Conservation (phyloP, 1,140 invertebrate genomes). For the Anastatus disparis region DNA sequence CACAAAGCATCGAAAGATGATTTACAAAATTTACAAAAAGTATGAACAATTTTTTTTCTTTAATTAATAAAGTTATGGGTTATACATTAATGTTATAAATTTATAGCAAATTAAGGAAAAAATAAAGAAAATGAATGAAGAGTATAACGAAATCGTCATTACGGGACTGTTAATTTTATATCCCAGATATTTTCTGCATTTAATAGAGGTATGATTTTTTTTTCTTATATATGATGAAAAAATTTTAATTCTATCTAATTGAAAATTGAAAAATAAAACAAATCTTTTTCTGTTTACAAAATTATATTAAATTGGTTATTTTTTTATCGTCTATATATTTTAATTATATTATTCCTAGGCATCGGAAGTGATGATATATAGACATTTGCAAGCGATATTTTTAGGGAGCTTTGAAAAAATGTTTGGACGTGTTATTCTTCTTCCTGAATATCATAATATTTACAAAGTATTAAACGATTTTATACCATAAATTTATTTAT, state of each 20-base stretch:
- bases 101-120: conserved; percentile 42
- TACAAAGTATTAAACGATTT: conserved; percentile 43
- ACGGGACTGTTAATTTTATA: conserved; percentile 51
- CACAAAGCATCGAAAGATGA: conserved; percentile 36
- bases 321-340: too few relatives aligned
- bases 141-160: conserved; percentile 37
- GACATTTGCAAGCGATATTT: conserved; percentile 45
- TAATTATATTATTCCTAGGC: conserved; percentile 37
- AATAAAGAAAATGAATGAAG: conserved; percentile 37
- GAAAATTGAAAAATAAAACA: neutral
- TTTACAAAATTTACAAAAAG: conserved; percentile 44
- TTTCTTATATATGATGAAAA: too few relatives aligned
- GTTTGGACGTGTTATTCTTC: conserved; percentile 42
- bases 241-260: too few relatives aligned
- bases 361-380: conserved; percentile 50
- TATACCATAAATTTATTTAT: neutral
- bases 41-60: conserved; percentile 15
- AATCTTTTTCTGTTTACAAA: neutral
- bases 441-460: conserved; percentile 48
- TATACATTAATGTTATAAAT: neutral
- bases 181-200: conserved; percentile 47
- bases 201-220: conserved; percentile 47
- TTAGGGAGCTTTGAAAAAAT: conserved; percentile 11
- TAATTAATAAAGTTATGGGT: neutral
- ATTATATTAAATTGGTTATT: neutral